Evolutionary conservation across 2,113 vertebrate species (phyloP).

Genomic region (Scomber scombrus): DNA sequence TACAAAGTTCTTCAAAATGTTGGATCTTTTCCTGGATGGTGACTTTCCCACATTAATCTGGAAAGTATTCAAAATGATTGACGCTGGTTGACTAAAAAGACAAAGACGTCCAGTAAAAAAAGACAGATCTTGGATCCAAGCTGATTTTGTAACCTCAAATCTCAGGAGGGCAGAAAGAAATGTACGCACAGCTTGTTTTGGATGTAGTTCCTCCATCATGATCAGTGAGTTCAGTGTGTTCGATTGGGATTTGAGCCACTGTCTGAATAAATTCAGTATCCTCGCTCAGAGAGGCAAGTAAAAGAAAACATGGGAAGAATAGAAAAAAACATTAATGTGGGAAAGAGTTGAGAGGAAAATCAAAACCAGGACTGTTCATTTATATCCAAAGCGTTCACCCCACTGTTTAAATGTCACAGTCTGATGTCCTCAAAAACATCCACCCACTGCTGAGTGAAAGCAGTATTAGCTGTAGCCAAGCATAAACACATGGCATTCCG

Average conservation of each 20-base stretch:
- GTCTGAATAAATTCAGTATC: slow-evolving; percentile 20
- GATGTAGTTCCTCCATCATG: not conserved
- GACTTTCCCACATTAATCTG: slow-evolving; percentile 35
- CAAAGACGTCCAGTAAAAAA: not conserved
- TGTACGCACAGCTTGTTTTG: slow-evolving; percentile 11
- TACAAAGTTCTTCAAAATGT: not conserved
- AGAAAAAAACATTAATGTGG: slow-evolving; percentile 17
- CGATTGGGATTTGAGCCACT: slow-evolving; percentile 22
- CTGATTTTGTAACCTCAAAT: not conserved
- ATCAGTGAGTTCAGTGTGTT: slow-evolving; percentile 5
- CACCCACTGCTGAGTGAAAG: slow-evolving; percentile 30
- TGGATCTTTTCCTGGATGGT: not conserved
- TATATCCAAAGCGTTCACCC: slow-evolving; percentile 22
- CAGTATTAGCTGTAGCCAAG: not conserved
- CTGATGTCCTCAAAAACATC: slow-evolving; percentile 25
- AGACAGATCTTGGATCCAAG: not conserved
- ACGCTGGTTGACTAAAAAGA: not conserved
- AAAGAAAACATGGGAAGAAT: not conserved
- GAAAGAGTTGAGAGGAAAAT: slow-evolving; percentile 27
- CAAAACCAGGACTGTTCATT: slow-evolving; percentile 28
- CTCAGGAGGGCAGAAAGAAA: not conserved
- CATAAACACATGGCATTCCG: slow-evolving; percentile 1
- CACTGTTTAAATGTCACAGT: slow-evolving; percentile 46
- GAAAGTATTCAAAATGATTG: slow-evolving; percentile 2
- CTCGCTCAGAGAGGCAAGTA: not conserved